A percentile compares a stretch with the other conserved stretches of the same genome.
Evolutionary conservation across 1,140 invertebrate species (phyloP).

Genomic region (Atta texana): DNA sequence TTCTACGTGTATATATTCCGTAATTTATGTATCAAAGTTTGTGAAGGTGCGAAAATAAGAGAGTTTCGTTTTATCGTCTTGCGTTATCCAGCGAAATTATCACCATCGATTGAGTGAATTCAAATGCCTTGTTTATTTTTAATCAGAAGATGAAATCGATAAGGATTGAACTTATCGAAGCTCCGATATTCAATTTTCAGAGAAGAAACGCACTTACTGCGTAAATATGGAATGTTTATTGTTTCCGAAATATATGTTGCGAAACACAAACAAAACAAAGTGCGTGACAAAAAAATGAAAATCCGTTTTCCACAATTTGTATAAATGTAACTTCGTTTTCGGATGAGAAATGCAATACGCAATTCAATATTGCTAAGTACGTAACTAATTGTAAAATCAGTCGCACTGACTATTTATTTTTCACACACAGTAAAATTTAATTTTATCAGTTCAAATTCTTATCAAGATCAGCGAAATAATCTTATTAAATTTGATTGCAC

Average conservation of each 20-base stretch:
- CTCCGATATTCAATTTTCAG: not conserved
- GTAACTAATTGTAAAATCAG: too few relatives aligned
- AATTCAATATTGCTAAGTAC: too few relatives aligned
- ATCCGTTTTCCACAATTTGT: not conserved
- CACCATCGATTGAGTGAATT: not conserved
- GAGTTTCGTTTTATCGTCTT: not conserved
- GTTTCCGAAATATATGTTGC: not conserved
- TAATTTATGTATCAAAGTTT: too few relatives aligned
- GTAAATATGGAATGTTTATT: not conserved
- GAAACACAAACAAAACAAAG: not conserved
- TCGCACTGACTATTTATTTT: too few relatives aligned
- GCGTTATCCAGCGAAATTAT: not conserved
- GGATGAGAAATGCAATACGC: too few relatives aligned
- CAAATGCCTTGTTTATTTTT: not conserved
- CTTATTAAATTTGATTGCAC: too few relatives aligned
- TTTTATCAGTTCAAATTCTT: too few relatives aligned
- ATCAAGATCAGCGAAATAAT: too few relatives aligned
- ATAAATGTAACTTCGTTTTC: not conserved
- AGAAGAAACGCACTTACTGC: not conserved
- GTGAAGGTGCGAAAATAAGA: too few relatives aligned
- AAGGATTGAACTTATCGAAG: not conserved
- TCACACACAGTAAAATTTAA: too few relatives aligned
- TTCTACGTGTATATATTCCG: not conserved
- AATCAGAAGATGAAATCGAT: not conserved
- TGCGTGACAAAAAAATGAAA: not conserved